phyloP scores from a whole-genome alignment of 37 sponge, comb jelly and placozoan genomes.

The Aplysina aerophoba region DNA sequence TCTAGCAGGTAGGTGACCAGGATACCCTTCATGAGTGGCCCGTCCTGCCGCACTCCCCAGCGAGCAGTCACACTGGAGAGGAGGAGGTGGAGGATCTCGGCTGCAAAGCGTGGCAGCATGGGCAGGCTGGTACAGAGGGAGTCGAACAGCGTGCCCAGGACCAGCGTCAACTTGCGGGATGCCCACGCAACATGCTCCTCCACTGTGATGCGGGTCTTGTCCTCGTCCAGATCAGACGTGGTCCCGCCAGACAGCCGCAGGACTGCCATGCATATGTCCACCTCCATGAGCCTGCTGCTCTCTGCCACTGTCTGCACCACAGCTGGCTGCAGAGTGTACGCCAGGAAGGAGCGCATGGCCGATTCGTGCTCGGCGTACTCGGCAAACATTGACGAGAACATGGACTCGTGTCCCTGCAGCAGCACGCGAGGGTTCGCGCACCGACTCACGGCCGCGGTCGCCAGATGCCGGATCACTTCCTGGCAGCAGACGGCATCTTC shows the following conservation, averaged over 20 bases:
- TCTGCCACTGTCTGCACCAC: slow-evolving; percentile 6
- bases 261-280: slow-evolving; percentile 13
- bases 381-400: slow-evolving; percentile 5
- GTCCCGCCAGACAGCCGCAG: background rate
- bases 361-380: slow-evolving; percentile 25
- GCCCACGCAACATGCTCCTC: background rate
- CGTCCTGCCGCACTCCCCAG: background rate
- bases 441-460: background rate
- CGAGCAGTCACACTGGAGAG: background rate
- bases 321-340: background rate
- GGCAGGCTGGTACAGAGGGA: background rate
- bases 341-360: background rate
- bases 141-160: background rate
- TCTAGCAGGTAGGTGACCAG: slow-evolving; percentile 5
- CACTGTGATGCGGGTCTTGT: background rate
- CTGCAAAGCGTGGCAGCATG: background rate
- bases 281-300: slow-evolving; percentile 24
- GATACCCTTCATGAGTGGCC: background rate
- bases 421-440: slow-evolving; percentile 12
- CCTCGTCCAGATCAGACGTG: background rate
- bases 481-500: slow-evolving; percentile 32
- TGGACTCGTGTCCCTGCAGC: slow-evolving; percentile 29
- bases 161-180: background rate
- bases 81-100: background rate
- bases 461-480: background rate